Percentiles rank a stretch among this genome's conserved stretches.
phyloP scores from a whole-genome alignment of 2,888 invertebrate species.

The Zeuzera pyrina region DNA sequence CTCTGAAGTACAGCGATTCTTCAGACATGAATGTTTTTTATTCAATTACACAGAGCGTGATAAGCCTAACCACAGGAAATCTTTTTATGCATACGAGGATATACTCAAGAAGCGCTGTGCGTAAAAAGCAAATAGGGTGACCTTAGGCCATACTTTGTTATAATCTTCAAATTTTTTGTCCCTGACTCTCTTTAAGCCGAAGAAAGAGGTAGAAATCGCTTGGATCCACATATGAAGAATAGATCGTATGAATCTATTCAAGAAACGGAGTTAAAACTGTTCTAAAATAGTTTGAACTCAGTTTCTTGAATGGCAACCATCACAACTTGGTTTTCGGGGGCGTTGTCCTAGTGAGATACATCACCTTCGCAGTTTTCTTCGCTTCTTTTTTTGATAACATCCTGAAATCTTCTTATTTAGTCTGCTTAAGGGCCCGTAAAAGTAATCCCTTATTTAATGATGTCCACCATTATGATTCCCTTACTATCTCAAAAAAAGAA shows the following conservation, averaged over 20 bases:
- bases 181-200: background rate
- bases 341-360: background rate
- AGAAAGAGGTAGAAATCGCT: background rate
- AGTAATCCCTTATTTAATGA: background rate
- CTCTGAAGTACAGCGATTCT: no score
- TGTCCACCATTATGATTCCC: no score
- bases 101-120: no score
- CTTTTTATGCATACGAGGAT: no score
- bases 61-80: no score
- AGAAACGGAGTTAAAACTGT: no score
- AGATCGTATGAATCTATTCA: background rate
- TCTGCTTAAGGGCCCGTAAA: background rate
- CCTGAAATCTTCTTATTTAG: background rate
- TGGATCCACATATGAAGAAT: background rate
- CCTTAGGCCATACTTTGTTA: conserved; percentile 1
- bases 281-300: background rate
- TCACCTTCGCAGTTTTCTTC: background rate
- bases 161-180: background rate
- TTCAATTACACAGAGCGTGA: no score
- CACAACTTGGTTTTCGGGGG: background rate
- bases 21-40: no score
- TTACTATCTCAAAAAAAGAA: background rate
- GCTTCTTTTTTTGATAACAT: background rate
- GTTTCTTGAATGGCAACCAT: background rate
- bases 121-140: no score